Percentiles rank a stretch among this genome's conserved stretches.
Evolutionary conservation across 1,140 invertebrate species (phyloP).

Genomic region (Mizuhopecten yessoensis): DNA sequence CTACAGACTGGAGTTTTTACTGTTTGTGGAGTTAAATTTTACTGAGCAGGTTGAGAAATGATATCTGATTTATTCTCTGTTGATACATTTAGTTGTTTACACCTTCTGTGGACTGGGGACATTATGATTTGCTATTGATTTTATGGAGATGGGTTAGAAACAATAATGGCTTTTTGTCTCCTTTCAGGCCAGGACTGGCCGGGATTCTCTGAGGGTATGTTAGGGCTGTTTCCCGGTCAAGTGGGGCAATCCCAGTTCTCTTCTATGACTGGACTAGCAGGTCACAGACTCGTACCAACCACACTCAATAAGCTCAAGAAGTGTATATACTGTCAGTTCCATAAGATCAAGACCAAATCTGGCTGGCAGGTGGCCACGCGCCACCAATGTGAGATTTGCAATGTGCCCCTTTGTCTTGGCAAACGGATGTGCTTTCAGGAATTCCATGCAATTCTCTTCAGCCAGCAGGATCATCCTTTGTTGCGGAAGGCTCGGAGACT

Average conservation of each 20-base stretch:
- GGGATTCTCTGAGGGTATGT: neutral
- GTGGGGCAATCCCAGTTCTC: neutral
- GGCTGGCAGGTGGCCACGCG: conserved; percentile 49
- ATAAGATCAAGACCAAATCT: conserved; percentile 43
- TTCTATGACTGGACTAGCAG: conserved; percentile 45
- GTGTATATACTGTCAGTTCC: conserved; percentile 51
- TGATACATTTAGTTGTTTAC: too few species aligned
- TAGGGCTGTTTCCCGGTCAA: neutral
- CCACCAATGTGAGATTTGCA: conserved; percentile 44
- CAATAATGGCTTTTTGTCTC: neutral
- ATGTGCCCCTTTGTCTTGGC: conserved; percentile 45
- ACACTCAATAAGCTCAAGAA: conserved; percentile 48
- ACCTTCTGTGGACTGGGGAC: too few species aligned
- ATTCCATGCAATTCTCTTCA: conserved; percentile 41
- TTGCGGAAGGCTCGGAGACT: neutral
- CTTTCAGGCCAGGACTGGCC: conserved; percentile 30
- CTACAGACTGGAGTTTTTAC: too few species aligned
- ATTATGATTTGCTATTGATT: neutral
- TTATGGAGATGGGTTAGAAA: neutral
- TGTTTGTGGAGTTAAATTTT: too few species aligned
- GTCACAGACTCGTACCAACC: conserved; percentile 47
- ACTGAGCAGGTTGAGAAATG: too few species aligned
- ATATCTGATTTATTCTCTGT: too few species aligned
- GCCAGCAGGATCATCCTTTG: neutral
- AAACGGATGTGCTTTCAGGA: conserved; percentile 45